A percentile compares a stretch with the other conserved stretches of the same genome.
These are phyloP conservation scores for Diabrotica virgifera DNA, from an alignment of 1,140 invertebrate genomes.

Conservation along the genomic window DNA sequence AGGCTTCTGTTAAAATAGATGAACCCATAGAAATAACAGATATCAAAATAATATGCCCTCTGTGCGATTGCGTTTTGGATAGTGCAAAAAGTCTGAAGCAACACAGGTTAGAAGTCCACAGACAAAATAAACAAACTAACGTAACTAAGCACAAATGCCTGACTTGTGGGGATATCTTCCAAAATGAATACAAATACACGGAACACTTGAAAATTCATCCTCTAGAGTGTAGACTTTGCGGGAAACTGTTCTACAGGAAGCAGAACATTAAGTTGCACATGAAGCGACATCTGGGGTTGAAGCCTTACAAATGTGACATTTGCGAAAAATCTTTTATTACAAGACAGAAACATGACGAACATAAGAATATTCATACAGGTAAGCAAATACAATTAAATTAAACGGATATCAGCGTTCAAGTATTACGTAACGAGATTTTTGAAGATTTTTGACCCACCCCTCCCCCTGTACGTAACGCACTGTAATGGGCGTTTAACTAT, in stretches of 20 bases:
- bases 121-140: conserved; percentile 24
- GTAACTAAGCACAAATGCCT: conserved; percentile 50
- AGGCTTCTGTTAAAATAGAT: conserved; percentile 9
- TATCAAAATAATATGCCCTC: conserved; percentile 29
- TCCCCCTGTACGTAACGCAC: too few relatives aligned
- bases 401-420: too few relatives aligned
- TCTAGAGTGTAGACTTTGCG: conserved; percentile 73
- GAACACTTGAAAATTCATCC: conserved; percentile 74
- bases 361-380: conserved; percentile 75
- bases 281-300: conserved; percentile 65
- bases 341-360: conserved; percentile 72
- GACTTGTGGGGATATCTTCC: conserved; percentile 60
- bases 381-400: not conserved
- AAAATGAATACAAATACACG: conserved; percentile 60
- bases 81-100: conserved; percentile 51
- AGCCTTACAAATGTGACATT: conserved; percentile 69
- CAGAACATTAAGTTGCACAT: conserved; percentile 60
- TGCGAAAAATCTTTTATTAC: conserved; percentile 78
- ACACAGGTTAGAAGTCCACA: conserved; percentile 54
- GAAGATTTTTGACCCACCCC: too few relatives aligned
- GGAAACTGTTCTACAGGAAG: conserved; percentile 71
- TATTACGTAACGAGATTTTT: too few relatives aligned
- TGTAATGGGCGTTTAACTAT: too few relatives aligned
- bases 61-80: conserved; percentile 37
- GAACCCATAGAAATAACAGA: conserved; percentile 4